These are phyloP conservation scores for Scomberomorus guttatus DNA, from an alignment of 2,797 vertebrate species.

Conservation along the genomic window DNA sequence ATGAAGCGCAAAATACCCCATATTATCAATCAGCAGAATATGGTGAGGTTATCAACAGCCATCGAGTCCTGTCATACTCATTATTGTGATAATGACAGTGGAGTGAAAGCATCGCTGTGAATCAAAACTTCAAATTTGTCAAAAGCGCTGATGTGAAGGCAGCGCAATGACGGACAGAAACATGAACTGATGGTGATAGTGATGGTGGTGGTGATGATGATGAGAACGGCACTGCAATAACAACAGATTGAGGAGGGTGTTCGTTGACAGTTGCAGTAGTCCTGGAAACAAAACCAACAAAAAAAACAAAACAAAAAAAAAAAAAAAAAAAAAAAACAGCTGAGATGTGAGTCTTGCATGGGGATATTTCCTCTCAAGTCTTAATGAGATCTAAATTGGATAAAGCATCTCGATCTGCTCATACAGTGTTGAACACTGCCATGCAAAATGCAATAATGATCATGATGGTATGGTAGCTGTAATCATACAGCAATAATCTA, in stretches of 20 bases:
- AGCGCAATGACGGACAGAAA: slow-evolving; percentile 30
- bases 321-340: slow-evolving; percentile 33
- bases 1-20: slow-evolving; percentile 41
- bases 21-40: slow-evolving; percentile 67
- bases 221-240: slow-evolving; percentile 41
- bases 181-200: slow-evolving; percentile 39
- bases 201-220: slow-evolving; percentile 35
- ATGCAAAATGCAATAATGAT: slow-evolving; percentile 81
- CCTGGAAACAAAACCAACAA: slow-evolving; percentile 29
- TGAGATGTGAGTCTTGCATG: slow-evolving; percentile 56
- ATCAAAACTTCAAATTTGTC: slow-evolving; percentile 61
- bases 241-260: slow-evolving; percentile 29
- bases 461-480: slow-evolving; percentile 79
- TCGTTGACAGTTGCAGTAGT: slow-evolving; percentile 23
- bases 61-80: slow-evolving; percentile 64
- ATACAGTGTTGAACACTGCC: slow-evolving; percentile 70
- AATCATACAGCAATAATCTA: slow-evolving; percentile 83
- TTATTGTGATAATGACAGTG: slow-evolving; percentile 66
- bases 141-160: slow-evolving; percentile 58
- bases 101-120: slow-evolving; percentile 56
- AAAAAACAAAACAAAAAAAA: slow-evolving; percentile 23
- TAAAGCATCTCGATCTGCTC: slow-evolving; percentile 76
- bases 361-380: slow-evolving; percentile 73
- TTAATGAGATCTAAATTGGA: slow-evolving; percentile 84
- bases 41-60: slow-evolving; percentile 68